A percentile compares a stretch with the other conserved stretches of the same genome.
These are phyloP conservation scores for Masticophis lateralis DNA, from an alignment of 2,797 vertebrate species.

Conservation along the genomic window DNA sequence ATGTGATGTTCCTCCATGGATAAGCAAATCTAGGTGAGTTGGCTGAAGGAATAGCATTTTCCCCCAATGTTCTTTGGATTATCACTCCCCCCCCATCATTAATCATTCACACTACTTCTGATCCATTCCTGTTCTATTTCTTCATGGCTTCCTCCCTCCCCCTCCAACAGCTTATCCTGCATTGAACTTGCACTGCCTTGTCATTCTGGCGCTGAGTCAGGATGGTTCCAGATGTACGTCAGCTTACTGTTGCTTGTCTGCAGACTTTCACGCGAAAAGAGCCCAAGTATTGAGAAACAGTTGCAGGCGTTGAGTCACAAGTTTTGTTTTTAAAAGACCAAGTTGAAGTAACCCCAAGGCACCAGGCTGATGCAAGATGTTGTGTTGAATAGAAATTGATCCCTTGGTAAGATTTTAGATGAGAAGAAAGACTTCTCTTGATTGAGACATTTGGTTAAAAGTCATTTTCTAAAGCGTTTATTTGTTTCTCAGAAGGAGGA, in stretches of 20 bases:
- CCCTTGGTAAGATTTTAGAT: neutral
- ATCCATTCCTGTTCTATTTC: neutral
- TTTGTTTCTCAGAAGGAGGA: neutral
- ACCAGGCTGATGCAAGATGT: neutral
- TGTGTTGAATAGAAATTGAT: neutral
- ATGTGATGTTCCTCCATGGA: neutral
- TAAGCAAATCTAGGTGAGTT: neutral
- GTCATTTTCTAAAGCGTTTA: neutral
- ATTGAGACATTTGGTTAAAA: neutral
- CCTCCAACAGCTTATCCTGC: neutral
- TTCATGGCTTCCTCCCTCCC: neutral
- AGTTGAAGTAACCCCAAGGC: neutral
- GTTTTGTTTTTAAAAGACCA: neutral
- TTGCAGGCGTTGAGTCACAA: neutral
- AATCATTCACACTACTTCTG: neutral
- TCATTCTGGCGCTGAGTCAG: neutral
- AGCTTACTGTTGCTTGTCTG: neutral
- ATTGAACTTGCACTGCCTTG: neutral
- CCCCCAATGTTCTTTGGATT: neutral
- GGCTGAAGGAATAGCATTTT: neutral
- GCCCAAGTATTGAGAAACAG: neutral
- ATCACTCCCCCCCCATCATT: too few species aligned
- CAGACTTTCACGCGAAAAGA: neutral
- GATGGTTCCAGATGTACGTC: neutral
- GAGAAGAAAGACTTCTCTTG: neutral